phyloP scores from a whole-genome alignment of 2,888 invertebrate genomes.

The Nymphalis polychloros region DNA sequence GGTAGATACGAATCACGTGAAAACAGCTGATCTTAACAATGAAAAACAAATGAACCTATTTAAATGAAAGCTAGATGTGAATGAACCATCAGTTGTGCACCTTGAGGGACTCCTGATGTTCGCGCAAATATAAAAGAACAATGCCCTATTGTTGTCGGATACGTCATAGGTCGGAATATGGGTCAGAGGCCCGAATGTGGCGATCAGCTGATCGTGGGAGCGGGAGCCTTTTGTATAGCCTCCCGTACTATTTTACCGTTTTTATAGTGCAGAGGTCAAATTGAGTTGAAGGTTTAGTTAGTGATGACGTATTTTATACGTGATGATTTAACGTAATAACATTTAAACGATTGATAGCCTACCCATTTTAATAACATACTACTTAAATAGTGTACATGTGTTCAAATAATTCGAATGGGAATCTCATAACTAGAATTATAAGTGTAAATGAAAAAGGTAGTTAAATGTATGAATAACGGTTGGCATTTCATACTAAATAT shows the following conservation, averaged over 20 bases:
- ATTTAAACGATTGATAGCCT: too few species aligned
- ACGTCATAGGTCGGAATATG: slow-evolving; percentile 78
- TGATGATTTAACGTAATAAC: background rate
- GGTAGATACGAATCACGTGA: slow-evolving; percentile 67
- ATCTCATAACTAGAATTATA: too few species aligned
- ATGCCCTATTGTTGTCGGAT: slow-evolving; percentile 78
- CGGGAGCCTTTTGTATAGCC: slow-evolving; percentile 44
- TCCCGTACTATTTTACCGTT: slow-evolving; percentile 51
- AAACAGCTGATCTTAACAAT: slow-evolving; percentile 78
- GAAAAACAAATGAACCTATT: slow-evolving; percentile 77
- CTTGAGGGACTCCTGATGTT: slow-evolving; percentile 72
- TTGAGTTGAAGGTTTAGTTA: slow-evolving; percentile 17
- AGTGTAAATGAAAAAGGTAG: too few species aligned
- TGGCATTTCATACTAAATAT: too few species aligned
- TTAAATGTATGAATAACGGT: too few species aligned
- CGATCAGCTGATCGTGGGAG: slow-evolving; percentile 75
- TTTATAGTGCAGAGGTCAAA: slow-evolving; percentile 33
- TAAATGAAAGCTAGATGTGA: slow-evolving; percentile 73
- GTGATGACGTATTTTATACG: slow-evolving; percentile 19
- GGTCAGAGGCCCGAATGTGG: slow-evolving; percentile 78
- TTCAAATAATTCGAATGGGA: too few species aligned
- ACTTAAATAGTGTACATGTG: too few species aligned
- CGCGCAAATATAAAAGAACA: slow-evolving; percentile 80
- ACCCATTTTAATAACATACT: too few species aligned
- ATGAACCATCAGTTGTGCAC: slow-evolving; percentile 62